A percentile compares a stretch with the other conserved stretches of the same genome.
These are phyloP conservation scores for Sylvilagus bachmani DNA, from an alignment of 2,113 vertebrate species.

Conservation along the genomic window DNA sequence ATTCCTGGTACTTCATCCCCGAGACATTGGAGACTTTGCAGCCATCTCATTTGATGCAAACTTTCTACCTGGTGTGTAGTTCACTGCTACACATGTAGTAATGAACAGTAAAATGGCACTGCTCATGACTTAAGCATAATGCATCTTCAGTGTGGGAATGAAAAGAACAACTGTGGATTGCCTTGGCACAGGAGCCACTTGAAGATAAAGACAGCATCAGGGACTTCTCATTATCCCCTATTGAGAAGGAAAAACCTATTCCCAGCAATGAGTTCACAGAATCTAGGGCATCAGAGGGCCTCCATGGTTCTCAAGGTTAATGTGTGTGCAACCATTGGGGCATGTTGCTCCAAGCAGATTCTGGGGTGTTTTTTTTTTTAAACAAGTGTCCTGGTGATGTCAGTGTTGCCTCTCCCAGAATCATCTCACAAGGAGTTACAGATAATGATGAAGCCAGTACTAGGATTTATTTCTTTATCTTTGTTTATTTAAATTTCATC, in stretches of 20 bases:
- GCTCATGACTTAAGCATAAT: conserved; percentile 1
- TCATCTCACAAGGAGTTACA: not conserved
- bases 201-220: not conserved
- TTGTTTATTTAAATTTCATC: no score
- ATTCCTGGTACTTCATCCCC: not conserved
- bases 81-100: not conserved
- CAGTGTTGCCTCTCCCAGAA: not conserved
- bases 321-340: not conserved
- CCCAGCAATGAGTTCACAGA: not conserved
- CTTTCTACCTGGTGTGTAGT: not conserved
- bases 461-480: no score
- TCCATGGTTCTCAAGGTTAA: not conserved
- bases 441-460: not conserved
- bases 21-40: not conserved
- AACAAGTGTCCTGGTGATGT: not conserved
- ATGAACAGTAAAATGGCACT: not conserved
- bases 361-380: not conserved
- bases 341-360: not conserved
- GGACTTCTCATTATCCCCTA: not conserved
- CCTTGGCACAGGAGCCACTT: conserved; percentile 4
- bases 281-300: not conserved
- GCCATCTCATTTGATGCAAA: not conserved
- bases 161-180: not conserved
- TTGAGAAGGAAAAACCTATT: conserved; percentile 12
- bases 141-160: not conserved